Conservation (phyloP, 1,140 invertebrate genomes). For the Scaptodrosophila lebanonensis region DNA sequence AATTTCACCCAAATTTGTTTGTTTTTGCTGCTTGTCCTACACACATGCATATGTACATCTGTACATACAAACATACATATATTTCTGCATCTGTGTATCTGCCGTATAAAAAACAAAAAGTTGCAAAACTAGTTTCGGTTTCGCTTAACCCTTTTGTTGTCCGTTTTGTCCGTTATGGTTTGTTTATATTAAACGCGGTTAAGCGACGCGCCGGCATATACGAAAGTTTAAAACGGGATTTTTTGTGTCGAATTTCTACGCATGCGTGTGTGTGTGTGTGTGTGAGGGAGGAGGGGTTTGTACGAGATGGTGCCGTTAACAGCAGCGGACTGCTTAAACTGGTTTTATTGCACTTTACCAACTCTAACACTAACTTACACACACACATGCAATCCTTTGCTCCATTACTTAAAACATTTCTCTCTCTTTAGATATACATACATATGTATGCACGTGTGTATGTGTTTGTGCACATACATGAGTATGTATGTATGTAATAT, state of each 20-base stretch:
- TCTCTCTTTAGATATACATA: conserved; percentile 17
- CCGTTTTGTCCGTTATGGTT: conserved; percentile 22
- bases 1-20: conserved; percentile 66
- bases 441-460: conserved; percentile 2
- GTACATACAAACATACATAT: conserved; percentile 5
- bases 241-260: conserved; percentile 7
- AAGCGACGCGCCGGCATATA: conserved; percentile 45
- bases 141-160: conserved; percentile 31
- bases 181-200: conserved; percentile 49
- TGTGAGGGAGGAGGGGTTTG: conserved; percentile 12
- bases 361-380: conserved; percentile 4
- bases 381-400: conserved; percentile 17
- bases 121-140: conserved; percentile 54
- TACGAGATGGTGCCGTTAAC: conserved; percentile 40
- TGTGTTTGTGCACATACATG: neutral
- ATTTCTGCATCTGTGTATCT: too few relatives aligned
- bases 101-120: conserved; percentile 18
- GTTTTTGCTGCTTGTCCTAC: conserved; percentile 31
- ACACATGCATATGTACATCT: conserved; percentile 1
- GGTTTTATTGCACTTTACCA: conserved; percentile 61
- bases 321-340: conserved; percentile 28
- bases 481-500: conserved; percentile 19
- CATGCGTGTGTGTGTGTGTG: conserved; percentile 13
- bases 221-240: conserved; percentile 62
- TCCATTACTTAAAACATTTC: conserved; percentile 16